Percentiles rank a stretch among this genome's conserved stretches.
Evolutionary conservation across 2,888 invertebrate species (phyloP).

Genomic region (Tenthredo livida): DNA sequence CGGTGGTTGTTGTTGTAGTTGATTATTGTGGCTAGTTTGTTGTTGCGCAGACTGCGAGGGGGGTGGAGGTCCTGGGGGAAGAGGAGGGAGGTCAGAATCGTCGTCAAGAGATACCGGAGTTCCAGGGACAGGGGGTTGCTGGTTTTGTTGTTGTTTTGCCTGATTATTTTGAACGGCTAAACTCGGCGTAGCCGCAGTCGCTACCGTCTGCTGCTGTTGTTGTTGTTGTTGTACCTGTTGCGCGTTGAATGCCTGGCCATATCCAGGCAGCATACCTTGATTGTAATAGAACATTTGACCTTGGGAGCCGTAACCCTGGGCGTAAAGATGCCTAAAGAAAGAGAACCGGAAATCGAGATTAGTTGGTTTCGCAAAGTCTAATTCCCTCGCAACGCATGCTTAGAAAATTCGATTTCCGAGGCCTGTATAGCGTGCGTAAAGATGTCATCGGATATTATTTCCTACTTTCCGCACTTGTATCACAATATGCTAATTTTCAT

Average conservation of each 20-base stretch:
- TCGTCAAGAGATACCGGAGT: slow-evolving; percentile 79
- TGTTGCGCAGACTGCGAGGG: slow-evolving; percentile 70
- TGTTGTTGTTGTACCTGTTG: slow-evolving; percentile 64
- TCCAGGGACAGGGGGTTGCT: slow-evolving; percentile 75
- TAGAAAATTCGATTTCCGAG: too few relatives aligned
- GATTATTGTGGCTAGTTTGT: slow-evolving; percentile 74
- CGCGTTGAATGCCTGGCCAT: slow-evolving; percentile 72
- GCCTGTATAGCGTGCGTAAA: too few relatives aligned
- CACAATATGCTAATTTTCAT: too few relatives aligned
- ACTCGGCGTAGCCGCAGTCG: slow-evolving; percentile 61
- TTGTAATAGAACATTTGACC: slow-evolving; percentile 75
- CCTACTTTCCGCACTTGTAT: too few relatives aligned
- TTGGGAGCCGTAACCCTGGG: slow-evolving; percentile 70
- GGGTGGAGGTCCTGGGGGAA: slow-evolving; percentile 82
- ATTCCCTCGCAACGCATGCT: too few relatives aligned
- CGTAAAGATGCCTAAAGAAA: slow-evolving; percentile 71
- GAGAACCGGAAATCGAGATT: background rate
- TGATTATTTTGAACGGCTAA: slow-evolving; percentile 68
- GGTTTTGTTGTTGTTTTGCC: slow-evolving; percentile 68
- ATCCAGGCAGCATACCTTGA: slow-evolving; percentile 74
- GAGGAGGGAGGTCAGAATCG: slow-evolving; percentile 79
- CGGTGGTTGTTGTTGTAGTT: slow-evolving; percentile 71
- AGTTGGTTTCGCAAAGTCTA: too few relatives aligned
- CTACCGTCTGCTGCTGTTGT: slow-evolving; percentile 26
- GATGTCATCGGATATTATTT: too few relatives aligned